Evolutionary conservation across 2,113 vertebrate species (phyloP), one percentile per base, ranked within the genome.

Genomic region (Tragelaphus imberbis): DNA sequence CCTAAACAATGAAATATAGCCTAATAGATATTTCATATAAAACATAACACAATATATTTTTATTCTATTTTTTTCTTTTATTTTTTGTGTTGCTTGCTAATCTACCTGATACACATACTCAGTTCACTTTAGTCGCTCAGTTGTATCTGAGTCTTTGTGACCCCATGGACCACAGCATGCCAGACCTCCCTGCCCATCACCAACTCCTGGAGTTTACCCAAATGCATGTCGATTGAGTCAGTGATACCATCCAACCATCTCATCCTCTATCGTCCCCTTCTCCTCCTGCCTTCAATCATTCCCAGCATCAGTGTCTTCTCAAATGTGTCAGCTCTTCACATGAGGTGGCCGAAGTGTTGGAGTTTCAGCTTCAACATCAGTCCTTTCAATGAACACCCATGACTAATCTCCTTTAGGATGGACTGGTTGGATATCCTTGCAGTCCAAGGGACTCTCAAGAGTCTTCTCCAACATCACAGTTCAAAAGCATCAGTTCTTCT

Each of bases 1-100:
- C 17, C 27, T 91, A 95, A 91, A 90, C 88, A 82, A 25, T 68
- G 59, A 94, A 86, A 84, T 86, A 84, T 28, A 94, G 5, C 4
- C 13, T 93, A 36, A 13, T 71, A 30, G 56, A 79, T 88, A 82
- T 86, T 92, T 97, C 86, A 81, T 63, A 25, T 36, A 53, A 90
- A 47, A 23, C 7, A 25, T 49, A 12, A 27, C 68, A 10, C 3
- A 92, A n/a, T 79, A 7, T 13, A 55, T 84, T 85, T 81, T 71
- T 91, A 86, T 33, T 30, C 7, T 88, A 88, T 59, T 63, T 63
- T 92, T 40, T 84, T 21, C 5, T 12, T 79, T 79, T 21, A 56
- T 85, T 79, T 71, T 96, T 80, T 93, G 2, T 12, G 85, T 68
- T 53, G 4, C 80, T 88, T 55, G 61, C 53, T 84, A 88, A 86